phyloP scores from a whole-genome alignment of 2,888 invertebrate species.

The Ormyrus pomaceus region DNA sequence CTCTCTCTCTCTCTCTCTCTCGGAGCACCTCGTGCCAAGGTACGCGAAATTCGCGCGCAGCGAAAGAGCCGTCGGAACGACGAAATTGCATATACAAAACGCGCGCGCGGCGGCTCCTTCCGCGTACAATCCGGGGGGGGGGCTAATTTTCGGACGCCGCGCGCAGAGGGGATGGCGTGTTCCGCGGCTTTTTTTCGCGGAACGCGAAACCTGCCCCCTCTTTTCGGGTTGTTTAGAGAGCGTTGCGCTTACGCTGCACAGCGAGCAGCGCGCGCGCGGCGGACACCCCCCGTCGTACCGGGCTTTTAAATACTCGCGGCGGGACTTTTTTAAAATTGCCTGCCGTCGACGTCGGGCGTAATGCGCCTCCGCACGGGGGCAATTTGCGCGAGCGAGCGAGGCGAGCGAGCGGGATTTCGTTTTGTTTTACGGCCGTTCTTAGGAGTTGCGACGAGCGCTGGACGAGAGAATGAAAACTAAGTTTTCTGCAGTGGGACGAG shows the following conservation, averaged over 20 bases:
- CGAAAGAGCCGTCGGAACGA: neutral
- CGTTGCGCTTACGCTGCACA: neutral
- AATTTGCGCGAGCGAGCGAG: slow-evolving; percentile 25
- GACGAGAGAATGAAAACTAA: slow-evolving; percentile 13
- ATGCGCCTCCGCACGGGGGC: neutral
- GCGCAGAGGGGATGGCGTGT: neutral
- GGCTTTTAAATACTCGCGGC: slow-evolving; percentile 45
- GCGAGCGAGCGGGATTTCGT: slow-evolving; percentile 18
- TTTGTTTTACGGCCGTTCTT: slow-evolving; percentile 47
- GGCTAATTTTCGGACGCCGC: slow-evolving; percentile 43
- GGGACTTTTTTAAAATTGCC: slow-evolving; percentile 40
- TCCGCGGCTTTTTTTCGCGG: slow-evolving; percentile 37
- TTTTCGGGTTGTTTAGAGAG: neutral
- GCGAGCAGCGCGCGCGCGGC: neutral
- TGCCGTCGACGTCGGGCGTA: neutral
- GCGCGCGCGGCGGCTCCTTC: slow-evolving; percentile 8
- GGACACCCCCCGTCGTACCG: neutral
- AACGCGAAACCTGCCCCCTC: slow-evolving; percentile 22
- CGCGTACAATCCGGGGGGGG: slow-evolving; percentile 29
- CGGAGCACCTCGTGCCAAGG: slow-evolving; percentile 40
- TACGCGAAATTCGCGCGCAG: slow-evolving; percentile 32
- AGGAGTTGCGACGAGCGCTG: slow-evolving; percentile 17
- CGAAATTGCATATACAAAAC: slow-evolving; percentile 7
- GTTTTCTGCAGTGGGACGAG: neutral
- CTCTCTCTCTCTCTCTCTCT: neutral